Evolutionary conservation across 2,888 invertebrate species (phyloP).

Genomic region (Tetropium fuscum): DNA sequence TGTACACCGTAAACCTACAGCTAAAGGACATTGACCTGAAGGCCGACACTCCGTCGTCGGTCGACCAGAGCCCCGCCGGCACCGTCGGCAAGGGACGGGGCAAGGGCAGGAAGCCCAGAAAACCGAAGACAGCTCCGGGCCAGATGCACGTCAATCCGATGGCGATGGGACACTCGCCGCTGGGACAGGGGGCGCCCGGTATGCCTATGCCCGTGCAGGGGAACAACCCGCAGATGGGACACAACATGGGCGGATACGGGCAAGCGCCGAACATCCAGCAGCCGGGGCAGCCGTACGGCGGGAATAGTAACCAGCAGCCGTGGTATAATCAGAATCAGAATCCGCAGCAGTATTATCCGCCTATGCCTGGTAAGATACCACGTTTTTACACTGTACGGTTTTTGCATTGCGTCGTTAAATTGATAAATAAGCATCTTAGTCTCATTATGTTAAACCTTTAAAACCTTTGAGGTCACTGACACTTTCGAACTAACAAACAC

Average conservation of each 20-base stretch:
- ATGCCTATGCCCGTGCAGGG: slow-evolving; percentile 58
- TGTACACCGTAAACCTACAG: slow-evolving; percentile 41
- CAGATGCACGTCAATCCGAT: slow-evolving; percentile 51
- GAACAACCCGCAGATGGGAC: slow-evolving; percentile 60
- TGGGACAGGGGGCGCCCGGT: slow-evolving; percentile 48
- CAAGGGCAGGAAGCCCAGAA: slow-evolving; percentile 69
- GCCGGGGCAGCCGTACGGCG: slow-evolving; percentile 61
- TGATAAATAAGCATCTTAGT: too few relatives aligned
- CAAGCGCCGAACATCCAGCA: slow-evolving; percentile 53
- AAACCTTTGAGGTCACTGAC: too few relatives aligned
- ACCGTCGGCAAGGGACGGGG: slow-evolving; percentile 53
- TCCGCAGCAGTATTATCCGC: slow-evolving; percentile 66
- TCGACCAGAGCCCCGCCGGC: slow-evolving; percentile 73
- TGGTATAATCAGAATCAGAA: slow-evolving; percentile 69
- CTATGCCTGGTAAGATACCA: slow-evolving; percentile 63
- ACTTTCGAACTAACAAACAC: too few relatives aligned
- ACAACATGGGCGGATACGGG: slow-evolving; percentile 53
- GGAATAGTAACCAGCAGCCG: slow-evolving; percentile 69
- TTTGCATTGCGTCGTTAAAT: too few relatives aligned
- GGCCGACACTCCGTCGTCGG: slow-evolving; percentile 76
- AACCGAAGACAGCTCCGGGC: slow-evolving; percentile 63
- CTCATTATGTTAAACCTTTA: too few relatives aligned
- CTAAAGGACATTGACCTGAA: slow-evolving; percentile 73
- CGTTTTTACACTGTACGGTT: too few relatives aligned
- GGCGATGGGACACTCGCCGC: slow-evolving; percentile 52